phyloP scores from a whole-genome alignment of 1,140 invertebrate species.

The Cryptotermes secundus region DNA sequence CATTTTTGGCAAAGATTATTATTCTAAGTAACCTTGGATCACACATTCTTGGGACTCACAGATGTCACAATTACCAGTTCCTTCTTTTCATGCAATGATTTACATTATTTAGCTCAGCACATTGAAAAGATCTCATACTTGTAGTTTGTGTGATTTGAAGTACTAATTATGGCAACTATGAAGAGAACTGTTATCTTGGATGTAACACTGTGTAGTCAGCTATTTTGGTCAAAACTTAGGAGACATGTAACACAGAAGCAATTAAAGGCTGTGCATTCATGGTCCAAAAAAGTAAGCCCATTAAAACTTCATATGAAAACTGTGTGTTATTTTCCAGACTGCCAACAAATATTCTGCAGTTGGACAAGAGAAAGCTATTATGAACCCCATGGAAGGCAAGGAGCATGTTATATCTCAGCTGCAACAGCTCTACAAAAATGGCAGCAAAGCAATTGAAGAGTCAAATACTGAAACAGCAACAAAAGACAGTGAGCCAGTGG shows the following conservation, averaged over 20 bases:
- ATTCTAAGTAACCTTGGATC: too few relatives aligned
- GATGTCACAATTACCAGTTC: too few relatives aligned
- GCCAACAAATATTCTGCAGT: background rate
- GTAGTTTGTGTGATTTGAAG: too few relatives aligned
- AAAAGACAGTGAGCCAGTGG: background rate
- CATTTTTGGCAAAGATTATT: too few relatives aligned
- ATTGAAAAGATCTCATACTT: background rate
- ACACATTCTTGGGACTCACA: too few relatives aligned
- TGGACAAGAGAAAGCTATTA: background rate
- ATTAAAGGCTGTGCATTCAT: background rate
- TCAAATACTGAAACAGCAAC: background rate
- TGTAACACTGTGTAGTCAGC: too few relatives aligned
- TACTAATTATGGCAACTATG: too few relatives aligned
- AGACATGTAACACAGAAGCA: background rate
- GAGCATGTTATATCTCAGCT: background rate
- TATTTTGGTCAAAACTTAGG: conserved; percentile 7
- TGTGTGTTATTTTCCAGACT: background rate
- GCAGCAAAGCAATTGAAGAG: background rate
- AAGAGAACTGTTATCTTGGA: too few relatives aligned
- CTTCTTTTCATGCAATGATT: too few relatives aligned
- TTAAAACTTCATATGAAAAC: background rate
- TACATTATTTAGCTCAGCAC: background rate
- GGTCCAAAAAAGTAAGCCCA: background rate
- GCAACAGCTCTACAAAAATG: background rate
- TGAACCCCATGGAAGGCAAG: background rate